Evolutionary conservation across 2,888 invertebrate species (phyloP), one percentile per base, ranked within the genome.

Genomic region (Drosophila yooni): DNA sequence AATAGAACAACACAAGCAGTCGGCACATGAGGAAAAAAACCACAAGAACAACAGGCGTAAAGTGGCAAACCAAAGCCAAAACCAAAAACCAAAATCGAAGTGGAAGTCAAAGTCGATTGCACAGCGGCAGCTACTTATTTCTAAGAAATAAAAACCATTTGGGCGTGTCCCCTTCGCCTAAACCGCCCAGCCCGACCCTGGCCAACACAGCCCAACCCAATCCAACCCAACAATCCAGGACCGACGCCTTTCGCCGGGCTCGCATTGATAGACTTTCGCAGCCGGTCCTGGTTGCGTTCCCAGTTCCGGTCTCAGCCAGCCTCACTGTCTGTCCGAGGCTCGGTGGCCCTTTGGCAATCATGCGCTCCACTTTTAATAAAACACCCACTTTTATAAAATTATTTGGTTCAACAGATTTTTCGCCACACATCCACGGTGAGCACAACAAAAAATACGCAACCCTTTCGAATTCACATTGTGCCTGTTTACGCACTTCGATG

Each of bases 101-200:
- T 67, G 52, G 67, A 64, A 69, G 60, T 59, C 54, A 69, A 54
- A 53, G 56, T 60, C 46, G 54, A 48, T 72, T 66, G 60, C 60
- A 74, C 74, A 66, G 53, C 68, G 50, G 48, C 59, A 76, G 76
- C 77, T 82, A 85, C 79, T 82, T 85, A 79, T 81, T 87, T 83
- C 84, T 86, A 65, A 84, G 88, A 84, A 87, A 84, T 84, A 84
- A 84, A 84, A 84, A 84, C 84, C 79, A 79, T 75, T 81, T 84
- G 88, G 84, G 84, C 84, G 84, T 84, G 87, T 81, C 74, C 66
- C 72, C 74, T 62, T 46, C 69, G 59, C 74, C 74, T 40, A 48
- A 74, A 43, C 59, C 60, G 54, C 51, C 74, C 70, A 68, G 25
- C 64, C 52, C 64, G 58, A 29, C 54, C 34, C 53, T 3, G 34